A percentile compares a stretch with the other conserved stretches of the same genome.
phyloP scores from a whole-genome alignment of 1,140 invertebrate genomes.

The Euglossa dilemma region DNA sequence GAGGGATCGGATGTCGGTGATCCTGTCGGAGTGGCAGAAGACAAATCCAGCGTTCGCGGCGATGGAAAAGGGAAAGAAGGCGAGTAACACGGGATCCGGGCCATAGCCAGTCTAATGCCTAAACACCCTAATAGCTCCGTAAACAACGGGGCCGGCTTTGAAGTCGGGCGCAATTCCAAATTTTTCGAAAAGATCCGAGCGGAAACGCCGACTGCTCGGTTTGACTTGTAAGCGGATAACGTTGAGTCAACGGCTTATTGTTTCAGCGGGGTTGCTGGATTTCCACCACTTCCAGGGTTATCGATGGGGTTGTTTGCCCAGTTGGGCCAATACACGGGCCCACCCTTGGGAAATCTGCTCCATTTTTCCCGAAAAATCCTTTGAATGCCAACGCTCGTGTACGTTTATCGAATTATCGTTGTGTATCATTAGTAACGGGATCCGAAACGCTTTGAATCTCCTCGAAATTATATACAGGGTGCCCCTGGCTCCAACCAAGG shows the following conservation, averaged over 20 bases:
- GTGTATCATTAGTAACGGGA: not conserved
- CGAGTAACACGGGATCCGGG: conserved; percentile 50
- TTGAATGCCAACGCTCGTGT: conserved; percentile 1
- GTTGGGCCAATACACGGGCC: conserved; percentile 72
- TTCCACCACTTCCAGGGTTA: conserved; percentile 66
- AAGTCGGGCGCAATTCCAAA: conserved; percentile 73
- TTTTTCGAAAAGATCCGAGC: conserved; percentile 76
- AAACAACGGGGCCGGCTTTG: conserved; percentile 77
- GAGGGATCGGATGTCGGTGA: conserved; percentile 35
- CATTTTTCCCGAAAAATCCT: conserved; percentile 37
- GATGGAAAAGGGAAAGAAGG: conserved; percentile 40
- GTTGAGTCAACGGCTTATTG: conserved; percentile 81
- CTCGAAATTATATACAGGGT: too few relatives aligned
- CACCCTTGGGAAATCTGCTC: conserved; percentile 42
- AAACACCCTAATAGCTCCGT: conserved; percentile 82
- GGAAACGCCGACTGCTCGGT: conserved; percentile 71
- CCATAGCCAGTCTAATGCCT: conserved; percentile 67
- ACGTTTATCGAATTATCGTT: not conserved
- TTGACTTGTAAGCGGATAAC: conserved; percentile 83
- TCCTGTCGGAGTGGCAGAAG: conserved; percentile 55
- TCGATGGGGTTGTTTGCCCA: conserved; percentile 77
- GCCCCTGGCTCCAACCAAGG: too few relatives aligned
- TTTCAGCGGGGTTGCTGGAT: conserved; percentile 71
- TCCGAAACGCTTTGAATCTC: too few relatives aligned
- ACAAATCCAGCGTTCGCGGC: conserved; percentile 51